Percentiles rank a stretch among this genome's conserved stretches.
Evolutionary conservation across 2,888 invertebrate genomes (phyloP).

Genomic region (Eupithecia abbreviata): DNA sequence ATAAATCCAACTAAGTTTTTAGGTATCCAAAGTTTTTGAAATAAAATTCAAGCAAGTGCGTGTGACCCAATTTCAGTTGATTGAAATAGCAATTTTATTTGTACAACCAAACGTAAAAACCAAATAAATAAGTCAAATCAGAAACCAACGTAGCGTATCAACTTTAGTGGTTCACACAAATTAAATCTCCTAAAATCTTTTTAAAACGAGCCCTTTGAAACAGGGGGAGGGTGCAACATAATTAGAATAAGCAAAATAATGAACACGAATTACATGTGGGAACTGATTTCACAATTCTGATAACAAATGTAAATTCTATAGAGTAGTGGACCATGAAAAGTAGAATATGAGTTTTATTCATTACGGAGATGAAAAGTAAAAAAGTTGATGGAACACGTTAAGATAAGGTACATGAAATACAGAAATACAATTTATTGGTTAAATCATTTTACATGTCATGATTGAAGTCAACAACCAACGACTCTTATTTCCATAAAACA

Average conservation of each 20-base stretch:
- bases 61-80: conserved; percentile 15
- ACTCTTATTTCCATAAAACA: not conserved
- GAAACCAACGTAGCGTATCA: conserved; percentile 60
- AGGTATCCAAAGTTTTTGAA: not conserved
- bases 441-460: too few species aligned
- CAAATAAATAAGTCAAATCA: conserved; percentile 60
- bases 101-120: conserved; percentile 38
- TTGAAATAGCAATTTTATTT: conserved; percentile 20
- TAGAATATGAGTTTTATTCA: conserved; percentile 14
- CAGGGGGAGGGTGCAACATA: conserved; percentile 67
- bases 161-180: conserved; percentile 75
- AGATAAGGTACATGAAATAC: not conserved
- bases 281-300: conserved; percentile 63
- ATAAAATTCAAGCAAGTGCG: not conserved
- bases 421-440: too few species aligned
- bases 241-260: conserved; percentile 78
- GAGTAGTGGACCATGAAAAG: conserved; percentile 29
- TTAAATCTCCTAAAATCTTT: conserved; percentile 71
- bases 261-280: conserved; percentile 69
- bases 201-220: conserved; percentile 52
- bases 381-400: not conserved
- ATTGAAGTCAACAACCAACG: not conserved
- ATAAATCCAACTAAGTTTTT: not conserved
- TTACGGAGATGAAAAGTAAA: not conserved
- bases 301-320: conserved; percentile 44